Evolutionary conservation across 1,140 invertebrate genomes (phyloP).

Genomic region (Maconellicoccus hirsutus): DNA sequence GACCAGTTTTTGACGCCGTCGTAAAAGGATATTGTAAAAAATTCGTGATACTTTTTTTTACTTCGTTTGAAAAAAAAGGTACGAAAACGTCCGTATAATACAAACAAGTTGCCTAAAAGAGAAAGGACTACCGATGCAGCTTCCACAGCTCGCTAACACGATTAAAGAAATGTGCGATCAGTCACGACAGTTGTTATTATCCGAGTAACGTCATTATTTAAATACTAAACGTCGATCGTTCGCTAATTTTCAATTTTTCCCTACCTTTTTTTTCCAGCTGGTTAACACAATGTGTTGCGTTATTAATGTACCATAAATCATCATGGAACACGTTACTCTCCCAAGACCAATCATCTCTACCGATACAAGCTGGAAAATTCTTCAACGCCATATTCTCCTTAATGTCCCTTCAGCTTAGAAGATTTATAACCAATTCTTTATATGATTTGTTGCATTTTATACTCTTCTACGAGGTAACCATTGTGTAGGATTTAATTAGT

Average conservation of each 20-base stretch:
- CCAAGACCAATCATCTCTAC: not conserved
- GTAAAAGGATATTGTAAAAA: too few species aligned
- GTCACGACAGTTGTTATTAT: not conserved
- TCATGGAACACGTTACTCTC: not conserved
- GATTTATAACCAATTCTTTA: conserved; percentile 14
- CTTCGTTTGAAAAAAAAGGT: not conserved
- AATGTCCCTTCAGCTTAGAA: conserved; percentile 10
- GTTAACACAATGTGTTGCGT: not conserved
- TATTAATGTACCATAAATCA: not conserved
- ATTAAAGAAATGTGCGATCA: not conserved
- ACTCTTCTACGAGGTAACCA: not conserved
- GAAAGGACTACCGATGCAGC: not conserved
- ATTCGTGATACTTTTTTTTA: too few species aligned
- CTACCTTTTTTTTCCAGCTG: not conserved
- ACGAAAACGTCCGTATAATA: not conserved
- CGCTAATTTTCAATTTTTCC: too few species aligned
- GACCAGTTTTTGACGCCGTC: too few species aligned
- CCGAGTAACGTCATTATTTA: not conserved
- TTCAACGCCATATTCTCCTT: not conserved
- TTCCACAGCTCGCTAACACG: not conserved
- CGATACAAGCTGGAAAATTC: not conserved
- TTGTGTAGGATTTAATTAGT: too few species aligned
- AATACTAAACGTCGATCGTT: not conserved
- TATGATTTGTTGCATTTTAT: not conserved
- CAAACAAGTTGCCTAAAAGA: not conserved